Base-by-base conservation (phyloP, 2,888 invertebrate species). In the Sinelater perroti region DNA sequence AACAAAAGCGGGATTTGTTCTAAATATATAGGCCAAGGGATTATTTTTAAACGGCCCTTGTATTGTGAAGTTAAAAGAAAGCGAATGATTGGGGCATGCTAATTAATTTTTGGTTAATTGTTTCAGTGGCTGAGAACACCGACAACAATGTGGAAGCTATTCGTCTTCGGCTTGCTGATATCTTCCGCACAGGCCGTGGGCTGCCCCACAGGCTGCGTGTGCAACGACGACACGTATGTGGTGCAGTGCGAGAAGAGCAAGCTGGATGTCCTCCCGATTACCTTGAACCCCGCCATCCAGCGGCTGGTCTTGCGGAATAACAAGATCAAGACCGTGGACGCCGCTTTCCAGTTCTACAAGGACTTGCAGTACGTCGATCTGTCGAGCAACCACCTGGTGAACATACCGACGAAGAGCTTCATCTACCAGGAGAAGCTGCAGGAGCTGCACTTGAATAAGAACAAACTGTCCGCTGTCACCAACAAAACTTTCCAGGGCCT, bases 251-350 rank as follows among this genome's bases (percentile, higher is more conserved):
- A 91, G 68, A 89, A 88, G 73, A 92, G 92, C 72, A 90, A 90
- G 66, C 83, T 95, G 60, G 93, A 93, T 79, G 92, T 93, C 50
- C 85, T 95, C 60, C 95, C 95, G 60, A 95, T 95, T 71, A 91
- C 93, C 1, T 82, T 95, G 62, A 95, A 95, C 80, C 96, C 96
- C 30, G 90, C 91, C 70, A 92, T 94, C 62, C 91, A 91, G 74
- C 84, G 92, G 50, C 85, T 94, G 70, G 89, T 92, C 67, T 85
- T 94, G 61, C 87, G 89, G 70, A 91, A 90, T 77, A 94, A 93
- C 77, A 88, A 89, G 71, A 93, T 94, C 70, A 92, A 91, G 76
- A 91, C 90, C 10, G 90, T 94, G 65, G 93, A 94, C 77, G 91
- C 91, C 42, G 91, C 92, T 16, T 90, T 94, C 79, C 91, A 91